Conservation (phyloP, 1,140 invertebrate genomes). For the Drosophila elegans region DNA sequence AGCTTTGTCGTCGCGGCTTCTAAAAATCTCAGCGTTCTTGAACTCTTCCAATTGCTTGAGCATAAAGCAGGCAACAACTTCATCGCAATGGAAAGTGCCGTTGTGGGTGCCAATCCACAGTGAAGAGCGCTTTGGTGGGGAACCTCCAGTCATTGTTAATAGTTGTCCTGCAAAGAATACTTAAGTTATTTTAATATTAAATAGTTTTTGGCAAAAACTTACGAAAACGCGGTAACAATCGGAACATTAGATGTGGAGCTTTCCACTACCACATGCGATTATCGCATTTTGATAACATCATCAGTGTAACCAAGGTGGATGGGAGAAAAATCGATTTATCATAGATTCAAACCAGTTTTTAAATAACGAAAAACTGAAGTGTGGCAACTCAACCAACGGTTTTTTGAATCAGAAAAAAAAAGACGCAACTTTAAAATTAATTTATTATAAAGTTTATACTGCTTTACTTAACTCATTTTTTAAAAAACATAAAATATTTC, state of each 20-base stretch:
- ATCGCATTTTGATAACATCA: background rate
- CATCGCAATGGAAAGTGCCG: constrained; percentile 97
- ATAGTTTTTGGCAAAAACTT: background rate
- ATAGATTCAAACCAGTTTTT: background rate
- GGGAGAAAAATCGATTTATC: background rate
- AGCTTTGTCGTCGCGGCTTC: constrained; percentile 87
- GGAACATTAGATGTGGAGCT: constrained; percentile 20
- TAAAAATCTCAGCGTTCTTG: constrained; percentile 92
- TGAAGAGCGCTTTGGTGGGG: constrained; percentile 57
- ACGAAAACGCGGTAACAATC: constrained; percentile 44
- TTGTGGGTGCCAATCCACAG: constrained; percentile 91
- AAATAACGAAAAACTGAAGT: background rate
- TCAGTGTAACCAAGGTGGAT: too few species aligned
- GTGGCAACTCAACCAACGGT: constrained; percentile 10
- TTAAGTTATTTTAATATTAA: constrained; percentile 14
- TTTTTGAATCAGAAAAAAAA: background rate
- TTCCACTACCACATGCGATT: too few species aligned
- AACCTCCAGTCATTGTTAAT: constrained; percentile 44
- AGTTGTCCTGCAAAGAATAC: background rate
- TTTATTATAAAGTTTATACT: background rate
- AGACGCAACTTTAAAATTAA: background rate
- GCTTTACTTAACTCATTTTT: background rate
- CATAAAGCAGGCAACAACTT: constrained; percentile 96
- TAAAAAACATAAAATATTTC: background rate
- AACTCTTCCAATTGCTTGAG: constrained; percentile 93